phyloP scores from a whole-genome alignment of 2,888 invertebrate species.

The Dysmachus trigonus region DNA sequence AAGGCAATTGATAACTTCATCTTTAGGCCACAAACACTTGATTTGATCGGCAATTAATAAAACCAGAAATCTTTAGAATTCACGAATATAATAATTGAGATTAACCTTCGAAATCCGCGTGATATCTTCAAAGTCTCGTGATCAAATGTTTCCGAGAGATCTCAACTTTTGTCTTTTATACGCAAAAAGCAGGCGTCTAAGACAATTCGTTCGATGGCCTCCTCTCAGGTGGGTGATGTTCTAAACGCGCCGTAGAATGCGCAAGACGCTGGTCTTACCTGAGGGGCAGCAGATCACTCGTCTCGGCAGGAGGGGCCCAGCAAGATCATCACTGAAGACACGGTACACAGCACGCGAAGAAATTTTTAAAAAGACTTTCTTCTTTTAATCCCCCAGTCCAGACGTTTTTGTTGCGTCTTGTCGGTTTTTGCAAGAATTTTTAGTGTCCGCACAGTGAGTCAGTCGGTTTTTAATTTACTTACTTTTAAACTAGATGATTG shows the following conservation, averaged over 20 bases:
- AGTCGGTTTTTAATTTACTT: too few species aligned
- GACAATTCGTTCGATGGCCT: constrained; percentile 10
- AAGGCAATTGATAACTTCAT: constrained; percentile 40
- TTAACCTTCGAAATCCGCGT: not conserved
- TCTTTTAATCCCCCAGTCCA: not conserved
- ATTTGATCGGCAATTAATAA: not conserved
- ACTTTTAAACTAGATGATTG: too few species aligned
- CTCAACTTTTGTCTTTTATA: constrained; percentile 19
- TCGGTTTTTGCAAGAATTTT: not conserved
- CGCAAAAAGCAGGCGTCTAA: not conserved
- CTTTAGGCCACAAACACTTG: not conserved
- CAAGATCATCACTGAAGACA: not conserved
- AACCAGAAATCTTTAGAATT: constrained; percentile 11
- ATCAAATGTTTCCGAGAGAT: not conserved
- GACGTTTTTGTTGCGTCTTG: not conserved
- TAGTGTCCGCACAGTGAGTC: too few species aligned
- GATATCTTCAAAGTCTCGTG: not conserved
- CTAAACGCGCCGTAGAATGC: not conserved
- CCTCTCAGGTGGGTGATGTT: not conserved
- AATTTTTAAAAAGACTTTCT: not conserved
- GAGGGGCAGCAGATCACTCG: not conserved
- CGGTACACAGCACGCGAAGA: not conserved
- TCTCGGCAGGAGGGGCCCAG: not conserved
- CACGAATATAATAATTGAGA: not conserved
- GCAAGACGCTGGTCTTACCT: not conserved